Percentiles rank a stretch among this genome's conserved stretches.
These are phyloP conservation scores for Atractosteus spatula DNA, from an alignment of 2,113 vertebrate genomes.

Conservation along the genomic window DNA sequence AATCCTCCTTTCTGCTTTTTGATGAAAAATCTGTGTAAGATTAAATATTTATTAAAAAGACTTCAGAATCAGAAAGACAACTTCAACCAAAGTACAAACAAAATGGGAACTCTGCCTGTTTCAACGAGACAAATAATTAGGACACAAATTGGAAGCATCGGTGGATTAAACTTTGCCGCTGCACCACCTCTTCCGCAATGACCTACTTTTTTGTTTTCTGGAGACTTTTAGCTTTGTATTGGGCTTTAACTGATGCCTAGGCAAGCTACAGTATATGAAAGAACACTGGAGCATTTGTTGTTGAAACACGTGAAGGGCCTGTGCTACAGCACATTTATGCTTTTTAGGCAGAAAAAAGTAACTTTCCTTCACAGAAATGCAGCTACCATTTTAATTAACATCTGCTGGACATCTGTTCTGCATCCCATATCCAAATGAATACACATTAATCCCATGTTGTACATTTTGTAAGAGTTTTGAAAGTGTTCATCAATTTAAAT, in stretches of 20 bases:
- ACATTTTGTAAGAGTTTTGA: no score
- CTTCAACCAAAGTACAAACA: conserved; percentile 29
- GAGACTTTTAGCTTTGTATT: not conserved
- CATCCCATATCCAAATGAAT: no score
- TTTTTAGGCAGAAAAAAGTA: no score
- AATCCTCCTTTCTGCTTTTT: conserved; percentile 13
- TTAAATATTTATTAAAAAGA: conserved; percentile 68
- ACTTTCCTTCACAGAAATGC: no score
- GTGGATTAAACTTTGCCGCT: conserved; percentile 36
- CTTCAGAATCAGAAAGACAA: conserved; percentile 50
- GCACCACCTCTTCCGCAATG: conserved; percentile 34
- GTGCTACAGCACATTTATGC: no score
- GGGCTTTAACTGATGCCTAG: not conserved
- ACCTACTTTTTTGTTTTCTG: conserved; percentile 35
- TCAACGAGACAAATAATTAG: conserved; percentile 33
- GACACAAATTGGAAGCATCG: conserved; percentile 38
- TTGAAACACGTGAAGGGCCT: no score
- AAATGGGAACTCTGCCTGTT: conserved; percentile 18
- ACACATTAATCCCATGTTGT: no score
- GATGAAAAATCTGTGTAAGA: conserved; percentile 44
- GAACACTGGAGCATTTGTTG: no score
- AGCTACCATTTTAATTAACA: no score
- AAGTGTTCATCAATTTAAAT: no score
- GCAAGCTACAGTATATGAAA: not conserved
- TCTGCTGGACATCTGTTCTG: no score